Evolutionary conservation across 1,140 invertebrate genomes (phyloP).

Genomic region (Cardiocondyla obscurior): DNA sequence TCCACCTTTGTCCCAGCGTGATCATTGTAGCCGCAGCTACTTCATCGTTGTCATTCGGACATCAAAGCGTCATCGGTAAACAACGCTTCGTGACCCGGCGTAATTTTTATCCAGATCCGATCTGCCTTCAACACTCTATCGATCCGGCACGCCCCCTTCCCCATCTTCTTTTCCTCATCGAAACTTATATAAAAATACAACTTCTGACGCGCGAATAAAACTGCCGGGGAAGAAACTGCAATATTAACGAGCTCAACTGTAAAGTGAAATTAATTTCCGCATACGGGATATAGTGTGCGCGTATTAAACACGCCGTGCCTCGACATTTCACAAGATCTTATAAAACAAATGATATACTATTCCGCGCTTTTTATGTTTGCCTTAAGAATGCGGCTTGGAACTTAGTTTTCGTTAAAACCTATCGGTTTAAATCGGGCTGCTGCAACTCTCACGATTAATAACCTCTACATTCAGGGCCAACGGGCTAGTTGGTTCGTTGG

Average conservation of each 20-base stretch:
- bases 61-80: slow-evolving; percentile 43
- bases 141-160: background rate
- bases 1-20: slow-evolving; percentile 30
- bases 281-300: background rate
- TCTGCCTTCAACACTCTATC: slow-evolving; percentile 1
- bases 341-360: background rate
- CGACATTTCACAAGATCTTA: background rate
- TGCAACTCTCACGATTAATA: slow-evolving; percentile 62
- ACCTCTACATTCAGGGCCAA: slow-evolving; percentile 53
- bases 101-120: slow-evolving; percentile 3
- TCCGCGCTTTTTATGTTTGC: background rate
- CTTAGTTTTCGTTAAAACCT: slow-evolving; percentile 12
- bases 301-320: too few relatives aligned
- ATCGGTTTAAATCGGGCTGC: slow-evolving; percentile 14
- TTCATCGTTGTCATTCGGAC: slow-evolving; percentile 33
- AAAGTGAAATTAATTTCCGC: background rate
- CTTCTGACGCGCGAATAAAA: background rate
- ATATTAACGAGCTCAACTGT: background rate
- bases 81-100: background rate
- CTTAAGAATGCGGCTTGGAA: background rate
- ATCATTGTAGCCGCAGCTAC: slow-evolving; percentile 39
- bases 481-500: slow-evolving; percentile 55
- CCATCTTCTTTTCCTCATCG: background rate
- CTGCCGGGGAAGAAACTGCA: background rate
- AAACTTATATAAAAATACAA: background rate